Evolutionary conservation across 92 coral and sea anemone genomes (phyloP).

Genomic region (Scolanthus callimorphus): DNA sequence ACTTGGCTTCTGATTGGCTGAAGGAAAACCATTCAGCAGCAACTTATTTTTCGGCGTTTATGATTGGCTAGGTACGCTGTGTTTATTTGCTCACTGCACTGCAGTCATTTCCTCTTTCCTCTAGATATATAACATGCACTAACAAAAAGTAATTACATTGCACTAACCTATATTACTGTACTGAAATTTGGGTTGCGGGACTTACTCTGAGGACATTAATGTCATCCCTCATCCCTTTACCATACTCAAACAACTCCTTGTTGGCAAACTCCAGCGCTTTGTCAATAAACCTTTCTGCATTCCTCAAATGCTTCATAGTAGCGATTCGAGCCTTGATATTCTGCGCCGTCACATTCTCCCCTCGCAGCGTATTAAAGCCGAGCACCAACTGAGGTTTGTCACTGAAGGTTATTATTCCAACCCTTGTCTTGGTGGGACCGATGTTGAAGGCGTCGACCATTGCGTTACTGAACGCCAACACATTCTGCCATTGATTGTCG

Average conservation of each 20-base stretch:
- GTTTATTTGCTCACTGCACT: too few species aligned
- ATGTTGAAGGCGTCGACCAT: conserved; percentile 28
- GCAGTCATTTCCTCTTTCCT: too few species aligned
- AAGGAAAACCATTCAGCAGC: too few species aligned
- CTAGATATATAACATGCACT: too few species aligned
- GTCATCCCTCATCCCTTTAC: conserved; percentile 31
- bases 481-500: conserved; percentile 30
- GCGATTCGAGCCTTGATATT: conserved; percentile 16
- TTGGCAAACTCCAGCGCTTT: conserved; percentile 17
- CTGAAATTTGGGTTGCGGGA: background rate
- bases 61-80: too few species aligned
- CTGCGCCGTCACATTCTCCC: conserved; percentile 15
- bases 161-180: too few species aligned
- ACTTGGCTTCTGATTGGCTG: too few species aligned
- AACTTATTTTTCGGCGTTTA: too few species aligned
- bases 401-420: conserved; percentile 22
- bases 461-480: conserved; percentile 14
- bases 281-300: conserved; percentile 10
- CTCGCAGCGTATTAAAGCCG: conserved; percentile 15
- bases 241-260: conserved; percentile 11
- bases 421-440: conserved; percentile 14
- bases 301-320: conserved; percentile 10
- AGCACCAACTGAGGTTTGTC: conserved; percentile 1
- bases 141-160: too few species aligned
- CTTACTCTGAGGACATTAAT: conserved; percentile 15